Percentiles rank a stretch among this genome's conserved stretches.
These are phyloP conservation scores for Abrostola triplasia DNA, from an alignment of 2,888 invertebrate species.

Conservation along the genomic window DNA sequence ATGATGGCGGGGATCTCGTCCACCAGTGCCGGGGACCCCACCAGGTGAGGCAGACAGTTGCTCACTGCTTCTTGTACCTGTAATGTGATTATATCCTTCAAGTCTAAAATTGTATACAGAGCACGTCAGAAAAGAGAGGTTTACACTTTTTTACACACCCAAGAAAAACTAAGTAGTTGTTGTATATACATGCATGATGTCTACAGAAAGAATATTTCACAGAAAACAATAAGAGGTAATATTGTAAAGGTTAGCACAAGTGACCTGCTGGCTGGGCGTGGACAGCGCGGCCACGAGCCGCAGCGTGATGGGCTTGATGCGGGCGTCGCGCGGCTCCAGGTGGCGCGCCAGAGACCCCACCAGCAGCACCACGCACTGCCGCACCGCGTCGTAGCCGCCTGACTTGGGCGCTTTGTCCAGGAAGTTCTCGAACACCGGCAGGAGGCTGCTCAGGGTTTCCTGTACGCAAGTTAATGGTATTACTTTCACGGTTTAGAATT, in stretches of 20 bases:
- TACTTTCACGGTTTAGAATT: not conserved
- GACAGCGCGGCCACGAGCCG: conserved; percentile 96
- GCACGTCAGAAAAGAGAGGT: no score
- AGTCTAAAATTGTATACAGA: no score
- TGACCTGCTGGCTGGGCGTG: conserved; percentile 97
- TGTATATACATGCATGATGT: no score
- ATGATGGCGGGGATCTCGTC: conserved; percentile 96
- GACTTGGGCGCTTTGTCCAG: conserved; percentile 97
- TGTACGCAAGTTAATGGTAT: conserved; percentile 50
- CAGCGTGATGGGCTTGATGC: conserved; percentile 97
- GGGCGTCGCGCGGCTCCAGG: conserved; percentile 95
- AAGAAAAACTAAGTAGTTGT: no score
- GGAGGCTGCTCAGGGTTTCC: conserved; percentile 91
- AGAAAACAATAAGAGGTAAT: no score
- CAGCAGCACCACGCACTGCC: conserved; percentile 98
- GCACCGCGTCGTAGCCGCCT: conserved; percentile 96
- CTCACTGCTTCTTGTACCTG: conserved; percentile 99
- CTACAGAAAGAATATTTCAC: no score
- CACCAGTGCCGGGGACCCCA: conserved; percentile 94
- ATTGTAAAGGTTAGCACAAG: no score
- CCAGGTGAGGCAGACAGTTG: conserved; percentile 97
- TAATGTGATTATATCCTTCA: not conserved
- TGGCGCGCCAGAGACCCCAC: conserved; percentile 99
- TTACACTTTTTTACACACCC: no score
- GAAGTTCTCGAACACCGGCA: conserved; percentile 97